Evolutionary conservation across 2,888 invertebrate genomes (phyloP), one percentile per base, ranked within the genome.

Genomic region (Phymatocera aterrima): DNA sequence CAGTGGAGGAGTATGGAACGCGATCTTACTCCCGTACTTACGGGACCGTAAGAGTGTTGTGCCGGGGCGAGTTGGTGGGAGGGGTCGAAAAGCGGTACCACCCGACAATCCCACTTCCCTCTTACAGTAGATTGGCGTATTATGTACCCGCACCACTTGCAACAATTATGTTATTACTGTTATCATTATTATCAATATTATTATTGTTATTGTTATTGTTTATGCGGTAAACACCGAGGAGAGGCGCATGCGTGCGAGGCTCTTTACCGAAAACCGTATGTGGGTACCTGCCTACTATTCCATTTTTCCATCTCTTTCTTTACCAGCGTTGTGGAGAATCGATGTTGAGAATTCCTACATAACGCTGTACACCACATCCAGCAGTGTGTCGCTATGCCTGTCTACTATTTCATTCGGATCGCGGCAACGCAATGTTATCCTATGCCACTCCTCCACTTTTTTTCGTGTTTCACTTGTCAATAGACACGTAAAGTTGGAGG

Each of bases 1-100:
- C 85, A 57, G 43, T 82, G 84, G 85, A 84, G 85, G 85, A 84
- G 84, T 84, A 60, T 68, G 60, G 60, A 75, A 77, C 79, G 68
- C 78, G 79, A 78, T 43, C 46, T 57, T 37, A 37, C 37, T 24
- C 75, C 34, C 24, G 57, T 37, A 48, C 75, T 54, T 57, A 21
- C 21, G 60, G 21, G 46, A 15, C 40, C 24, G 57, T n/a, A 10
- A 24, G 24, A 54, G 37, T 28, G n/a, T 15, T 28, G 37, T 10
- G 5, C 10, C 28, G 34, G 43, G 46, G 21, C 70, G 60, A 48
- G 48, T 3, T 10, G 46, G 46, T 54, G 57, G 75, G 75, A 75
- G 75, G 75, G 75, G 40, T 72, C 51, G 28, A 48, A 72, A 51
- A 31, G 6, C 31, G 72, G 72, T 72, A 34, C 75, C 75, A 60